Conservation (phyloP, 2,888 invertebrate genomes). For the Plebejus melissa region DNA sequence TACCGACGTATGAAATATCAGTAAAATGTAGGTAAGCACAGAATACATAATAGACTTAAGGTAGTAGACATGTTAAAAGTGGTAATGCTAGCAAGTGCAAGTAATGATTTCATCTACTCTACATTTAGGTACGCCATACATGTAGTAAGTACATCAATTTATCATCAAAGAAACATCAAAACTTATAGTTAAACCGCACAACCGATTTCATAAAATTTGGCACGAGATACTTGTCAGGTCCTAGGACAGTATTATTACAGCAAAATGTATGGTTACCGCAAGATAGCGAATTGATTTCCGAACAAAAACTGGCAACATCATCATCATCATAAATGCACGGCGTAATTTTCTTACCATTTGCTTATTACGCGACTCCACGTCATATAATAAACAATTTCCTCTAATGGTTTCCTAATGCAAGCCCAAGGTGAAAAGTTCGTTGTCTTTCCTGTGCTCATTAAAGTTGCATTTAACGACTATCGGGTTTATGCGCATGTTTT, state of each 20-base stretch:
- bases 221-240: no score
- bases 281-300: no score
- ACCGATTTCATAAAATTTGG: no score
- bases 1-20: background rate
- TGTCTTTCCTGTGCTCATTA: conserved; percentile 22
- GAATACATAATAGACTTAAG: background rate
- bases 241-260: no score
- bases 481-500: conserved; percentile 18
- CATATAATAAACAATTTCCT: background rate
- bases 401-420: background rate
- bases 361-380: background rate
- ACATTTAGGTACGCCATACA: no score
- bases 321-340: background rate
- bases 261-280: no score
- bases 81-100: background rate
- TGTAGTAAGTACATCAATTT: no score
- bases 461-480: background rate
- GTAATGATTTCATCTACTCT: background rate
- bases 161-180: no score
- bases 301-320: no score
- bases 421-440: conserved; percentile 13
- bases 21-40: background rate
- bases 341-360: background rate
- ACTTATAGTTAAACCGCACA: no score
- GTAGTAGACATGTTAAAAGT: background rate